Evolutionary conservation across 2,797 vertebrate species (phyloP).

Genomic region (Ceryle rudis): DNA sequence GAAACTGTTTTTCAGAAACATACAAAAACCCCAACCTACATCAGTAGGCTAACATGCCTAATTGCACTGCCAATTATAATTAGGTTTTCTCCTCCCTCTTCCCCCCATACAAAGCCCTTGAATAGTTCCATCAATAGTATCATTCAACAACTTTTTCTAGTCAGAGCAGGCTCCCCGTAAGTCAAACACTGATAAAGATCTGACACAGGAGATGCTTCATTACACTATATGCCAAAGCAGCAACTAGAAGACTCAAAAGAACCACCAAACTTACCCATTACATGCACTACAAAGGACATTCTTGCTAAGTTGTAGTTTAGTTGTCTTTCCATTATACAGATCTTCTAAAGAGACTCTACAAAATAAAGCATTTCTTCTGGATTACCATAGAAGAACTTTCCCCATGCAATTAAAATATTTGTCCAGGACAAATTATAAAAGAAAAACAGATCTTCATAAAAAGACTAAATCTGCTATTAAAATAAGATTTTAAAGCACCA

Average conservation of each 20-base stretch:
- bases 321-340: constrained; percentile 98
- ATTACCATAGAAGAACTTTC: constrained; percentile 29
- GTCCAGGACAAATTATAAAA: background rate
- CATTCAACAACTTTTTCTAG: background rate
- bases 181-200: background rate
- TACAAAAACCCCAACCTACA: background rate
- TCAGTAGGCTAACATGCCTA: background rate
- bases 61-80: background rate
- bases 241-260: background rate
- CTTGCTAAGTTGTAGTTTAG: constrained; percentile 99
- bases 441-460: background rate
- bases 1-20: background rate
- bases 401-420: background rate
- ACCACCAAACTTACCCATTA: constrained; percentile 89
- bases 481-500: background rate
- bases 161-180: background rate
- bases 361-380: constrained; percentile 34
- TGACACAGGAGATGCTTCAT: background rate
- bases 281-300: constrained; percentile 97
- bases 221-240: background rate
- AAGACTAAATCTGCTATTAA: background rate
- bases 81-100: background rate
- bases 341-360: constrained; percentile 96
- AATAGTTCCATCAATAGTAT: background rate
- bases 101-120: background rate